phyloP scores from a whole-genome alignment of 2,797 vertebrate genomes.

The Megaceryle alcyon region DNA sequence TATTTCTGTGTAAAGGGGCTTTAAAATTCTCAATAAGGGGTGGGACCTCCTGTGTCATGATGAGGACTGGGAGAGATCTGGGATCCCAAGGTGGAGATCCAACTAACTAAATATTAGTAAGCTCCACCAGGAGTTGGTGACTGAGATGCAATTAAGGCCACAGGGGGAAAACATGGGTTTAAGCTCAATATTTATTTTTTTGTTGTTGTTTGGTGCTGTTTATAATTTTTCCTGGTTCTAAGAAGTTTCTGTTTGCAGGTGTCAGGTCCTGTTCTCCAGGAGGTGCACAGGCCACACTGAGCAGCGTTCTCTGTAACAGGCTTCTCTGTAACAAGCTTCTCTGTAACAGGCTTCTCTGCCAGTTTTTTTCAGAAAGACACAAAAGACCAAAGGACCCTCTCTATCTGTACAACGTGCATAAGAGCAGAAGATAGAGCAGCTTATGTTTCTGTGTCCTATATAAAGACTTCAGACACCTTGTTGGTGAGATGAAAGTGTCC shows the following conservation, averaged over 20 bases:
- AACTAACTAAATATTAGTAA: not conserved
- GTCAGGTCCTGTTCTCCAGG: not conserved
- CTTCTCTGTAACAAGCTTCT: not conserved
- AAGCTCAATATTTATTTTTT: not conserved
- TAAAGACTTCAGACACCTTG: not conserved
- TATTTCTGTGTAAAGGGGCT: not conserved
- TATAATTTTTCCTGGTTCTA: not conserved
- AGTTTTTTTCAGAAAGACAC: not conserved
- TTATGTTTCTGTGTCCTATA: not conserved
- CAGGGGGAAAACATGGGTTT: not conserved
- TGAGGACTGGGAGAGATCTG: not conserved
- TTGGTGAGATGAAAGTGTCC: not conserved
- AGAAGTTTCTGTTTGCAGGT: not conserved
- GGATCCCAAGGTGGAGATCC: not conserved
- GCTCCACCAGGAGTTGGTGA: not conserved
- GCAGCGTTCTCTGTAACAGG: rapidly evolving
- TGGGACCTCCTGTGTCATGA: rapidly evolving
- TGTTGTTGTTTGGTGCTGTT: not conserved
- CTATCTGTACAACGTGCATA: rapidly evolving
- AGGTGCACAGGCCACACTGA: not conserved
- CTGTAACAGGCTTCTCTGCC: not conserved
- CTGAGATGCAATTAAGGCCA: not conserved
- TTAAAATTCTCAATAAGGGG: not conserved
- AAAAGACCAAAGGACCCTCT: not conserved
- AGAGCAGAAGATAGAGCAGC: not conserved